Evolutionary conservation across 30 jellyfish, hydroid and myxozoan species (phyloP).

Genomic region (Aurelia coerulea): DNA sequence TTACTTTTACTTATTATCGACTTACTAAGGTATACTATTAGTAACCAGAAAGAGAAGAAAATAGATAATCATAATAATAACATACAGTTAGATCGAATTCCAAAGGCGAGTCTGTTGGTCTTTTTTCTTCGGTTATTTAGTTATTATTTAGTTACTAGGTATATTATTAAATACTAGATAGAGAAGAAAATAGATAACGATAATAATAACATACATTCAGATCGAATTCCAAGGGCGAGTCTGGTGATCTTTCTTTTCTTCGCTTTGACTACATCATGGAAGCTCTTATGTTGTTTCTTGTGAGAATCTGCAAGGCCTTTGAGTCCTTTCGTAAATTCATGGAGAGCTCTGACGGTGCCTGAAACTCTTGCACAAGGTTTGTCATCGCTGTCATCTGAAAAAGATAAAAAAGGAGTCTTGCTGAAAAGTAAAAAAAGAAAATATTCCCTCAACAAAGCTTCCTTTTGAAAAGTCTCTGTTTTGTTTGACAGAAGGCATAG

Average conservation of each 20-base stretch:
- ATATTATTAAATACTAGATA: too few species aligned
- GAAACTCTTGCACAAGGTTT: slow-evolving; percentile 55
- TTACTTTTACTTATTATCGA: too few species aligned
- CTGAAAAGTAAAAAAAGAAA: neutral
- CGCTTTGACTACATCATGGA: slow-evolving; percentile 5
- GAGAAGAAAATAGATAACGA: too few species aligned
- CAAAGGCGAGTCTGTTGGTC: too few species aligned
- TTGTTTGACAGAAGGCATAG: too few species aligned
- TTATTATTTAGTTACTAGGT: too few species aligned
- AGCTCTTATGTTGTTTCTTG: slow-evolving; percentile 28
- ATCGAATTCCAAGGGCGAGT: slow-evolving; percentile 42
- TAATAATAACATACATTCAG: slow-evolving; percentile 47
- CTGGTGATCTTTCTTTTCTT: slow-evolving; percentile 36
- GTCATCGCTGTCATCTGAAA: slow-evolving; percentile 2
- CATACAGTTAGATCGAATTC: too few species aligned
- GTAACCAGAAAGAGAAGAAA: too few species aligned
- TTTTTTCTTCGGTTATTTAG: too few species aligned
- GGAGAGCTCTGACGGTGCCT: slow-evolving; percentile 24
- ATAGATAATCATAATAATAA: too few species aligned
- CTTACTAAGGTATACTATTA: too few species aligned
- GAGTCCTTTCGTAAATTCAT: slow-evolving; percentile 66
- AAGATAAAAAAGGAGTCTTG: neutral
- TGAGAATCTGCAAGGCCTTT: slow-evolving; percentile 38
- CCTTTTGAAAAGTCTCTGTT: too few species aligned
- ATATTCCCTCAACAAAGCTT: neutral